Evolutionary conservation across 2,113 vertebrate genomes (phyloP).

Genomic region (Ahaetulla prasina): DNA sequence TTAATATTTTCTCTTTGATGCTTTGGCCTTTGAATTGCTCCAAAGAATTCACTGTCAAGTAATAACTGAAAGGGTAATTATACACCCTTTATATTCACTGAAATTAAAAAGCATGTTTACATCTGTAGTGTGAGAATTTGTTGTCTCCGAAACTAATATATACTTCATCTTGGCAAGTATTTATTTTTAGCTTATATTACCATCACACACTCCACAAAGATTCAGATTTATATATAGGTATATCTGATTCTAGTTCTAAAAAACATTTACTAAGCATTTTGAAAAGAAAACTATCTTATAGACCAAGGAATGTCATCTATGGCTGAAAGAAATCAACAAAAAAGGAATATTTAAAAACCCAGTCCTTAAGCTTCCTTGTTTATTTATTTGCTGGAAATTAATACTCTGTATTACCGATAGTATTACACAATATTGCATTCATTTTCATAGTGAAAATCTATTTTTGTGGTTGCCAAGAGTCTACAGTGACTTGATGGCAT

Average conservation of each 20-base stretch:
- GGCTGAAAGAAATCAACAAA: neutral
- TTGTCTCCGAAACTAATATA: accelerated
- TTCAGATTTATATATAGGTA: neutral
- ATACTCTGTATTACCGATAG: neutral
- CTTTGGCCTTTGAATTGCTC: neutral
- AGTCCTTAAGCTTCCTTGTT: neutral
- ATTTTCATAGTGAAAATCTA: neutral
- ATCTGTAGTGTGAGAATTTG: neutral
- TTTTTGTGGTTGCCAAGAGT: neutral
- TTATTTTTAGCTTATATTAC: neutral
- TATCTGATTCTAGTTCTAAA: neutral
- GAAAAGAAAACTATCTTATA: neutral
- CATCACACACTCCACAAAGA: neutral
- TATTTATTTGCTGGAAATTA: neutral
- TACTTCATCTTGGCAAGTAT: neutral
- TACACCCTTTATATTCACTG: neutral
- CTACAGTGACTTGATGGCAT: neutral
- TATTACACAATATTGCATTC: neutral
- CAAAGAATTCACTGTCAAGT: neutral
- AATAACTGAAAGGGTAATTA: accelerated
- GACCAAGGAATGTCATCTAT: neutral
- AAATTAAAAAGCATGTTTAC: accelerated
- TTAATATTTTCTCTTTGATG: accelerated
- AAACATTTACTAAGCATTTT: neutral
- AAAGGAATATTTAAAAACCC: neutral